A percentile compares a stretch with the other conserved stretches of the same genome.
Evolutionary conservation across 2,888 invertebrate species (phyloP).

Genomic region (Thyatira batis): DNA sequence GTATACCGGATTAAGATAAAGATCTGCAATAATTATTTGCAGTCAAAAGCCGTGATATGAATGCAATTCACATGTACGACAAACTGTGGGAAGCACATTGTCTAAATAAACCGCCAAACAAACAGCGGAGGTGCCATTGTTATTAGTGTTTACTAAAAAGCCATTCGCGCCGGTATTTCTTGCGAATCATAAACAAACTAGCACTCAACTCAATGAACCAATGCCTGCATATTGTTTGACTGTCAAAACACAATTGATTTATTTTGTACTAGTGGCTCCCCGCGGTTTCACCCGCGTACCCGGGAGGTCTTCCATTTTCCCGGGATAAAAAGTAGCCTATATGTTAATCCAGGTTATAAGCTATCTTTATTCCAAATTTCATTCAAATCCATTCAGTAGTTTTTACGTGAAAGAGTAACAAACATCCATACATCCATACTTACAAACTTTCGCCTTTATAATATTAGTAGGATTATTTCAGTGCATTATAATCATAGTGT

Average conservation of each 20-base stretch:
- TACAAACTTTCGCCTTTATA: no score
- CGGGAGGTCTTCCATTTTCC: no score
- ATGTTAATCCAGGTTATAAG: no score
- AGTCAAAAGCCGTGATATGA: background rate
- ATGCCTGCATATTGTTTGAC: background rate
- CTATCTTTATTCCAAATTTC: no score
- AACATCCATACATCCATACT: no score
- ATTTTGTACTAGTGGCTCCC: slow-evolving; percentile 16
- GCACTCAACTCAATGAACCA: slow-evolving; percentile 10
- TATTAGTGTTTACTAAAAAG: slow-evolving; percentile 43
- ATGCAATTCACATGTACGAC: slow-evolving; percentile 12
- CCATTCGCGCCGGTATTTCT: slow-evolving; percentile 17
- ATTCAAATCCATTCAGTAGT: no score
- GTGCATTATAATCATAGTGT: no score
- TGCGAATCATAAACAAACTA: slow-evolving; percentile 24
- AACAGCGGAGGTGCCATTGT: slow-evolving; percentile 36
- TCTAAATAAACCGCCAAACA: slow-evolving; percentile 30
- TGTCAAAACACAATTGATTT: slow-evolving; percentile 9
- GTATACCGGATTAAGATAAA: background rate
- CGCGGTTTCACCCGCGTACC: no score
- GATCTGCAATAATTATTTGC: background rate
- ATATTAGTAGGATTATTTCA: no score
- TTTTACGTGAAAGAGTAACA: no score
- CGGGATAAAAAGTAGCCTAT: no score
- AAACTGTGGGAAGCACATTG: slow-evolving; percentile 34